These are phyloP conservation scores for Harpalus rufipes DNA, from an alignment of 2,888 invertebrate genomes.

Conservation along the genomic window DNA sequence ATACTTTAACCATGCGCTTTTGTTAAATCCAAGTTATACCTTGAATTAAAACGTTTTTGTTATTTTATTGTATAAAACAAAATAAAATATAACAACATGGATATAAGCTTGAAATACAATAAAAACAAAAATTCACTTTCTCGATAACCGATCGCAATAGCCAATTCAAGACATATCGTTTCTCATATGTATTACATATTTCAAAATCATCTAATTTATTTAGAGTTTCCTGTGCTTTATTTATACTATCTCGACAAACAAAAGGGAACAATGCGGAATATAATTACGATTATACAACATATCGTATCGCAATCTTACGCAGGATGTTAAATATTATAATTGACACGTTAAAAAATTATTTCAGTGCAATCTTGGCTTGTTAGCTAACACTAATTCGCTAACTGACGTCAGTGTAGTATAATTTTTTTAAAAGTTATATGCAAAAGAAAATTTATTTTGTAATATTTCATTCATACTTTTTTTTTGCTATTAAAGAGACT, in stretches of 20 bases:
- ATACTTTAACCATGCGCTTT: too few relatives aligned
- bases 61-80: background rate
- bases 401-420: conserved; percentile 4
- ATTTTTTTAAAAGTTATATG: background rate
- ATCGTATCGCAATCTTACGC: conserved; percentile 8
- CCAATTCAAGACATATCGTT: conserved; percentile 1
- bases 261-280: conserved; percentile 34
- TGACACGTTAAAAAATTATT: background rate
- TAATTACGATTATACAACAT: background rate
- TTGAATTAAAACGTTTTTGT: too few relatives aligned
- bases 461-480: too few relatives aligned
- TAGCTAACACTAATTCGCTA: conserved; percentile 3
- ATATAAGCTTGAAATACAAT: too few relatives aligned
- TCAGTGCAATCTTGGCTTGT: conserved; percentile 2
- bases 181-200: background rate
- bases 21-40: too few relatives aligned
- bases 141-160: too few relatives aligned
- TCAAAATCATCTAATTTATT: conserved; percentile 25
- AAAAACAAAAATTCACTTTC: too few relatives aligned
- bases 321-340: conserved; percentile 23
- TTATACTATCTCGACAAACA: background rate
- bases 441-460: too few relatives aligned
- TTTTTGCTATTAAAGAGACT: too few relatives aligned
- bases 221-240: conserved; percentile 19
- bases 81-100: background rate